Percentiles rank a stretch among this genome's conserved stretches.
Evolutionary conservation across 37 sponge, comb jelly and placozoan species (phyloP).

Genomic region (Oscarella lobularis): DNA sequence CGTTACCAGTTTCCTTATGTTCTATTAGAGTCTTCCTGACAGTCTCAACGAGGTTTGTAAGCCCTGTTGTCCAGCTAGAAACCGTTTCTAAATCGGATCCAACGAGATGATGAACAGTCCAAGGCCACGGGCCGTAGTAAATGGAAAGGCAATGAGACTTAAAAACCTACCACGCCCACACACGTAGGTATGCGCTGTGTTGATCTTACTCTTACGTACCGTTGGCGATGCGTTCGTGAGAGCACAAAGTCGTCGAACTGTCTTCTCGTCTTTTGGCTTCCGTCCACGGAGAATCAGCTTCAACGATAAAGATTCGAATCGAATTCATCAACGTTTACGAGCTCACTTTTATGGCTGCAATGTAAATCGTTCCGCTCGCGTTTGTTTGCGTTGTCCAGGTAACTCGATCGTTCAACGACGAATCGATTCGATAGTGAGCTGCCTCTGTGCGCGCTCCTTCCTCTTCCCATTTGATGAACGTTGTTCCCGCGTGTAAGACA

Average conservation of each 20-base stretch:
- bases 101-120: conserved; percentile 22
- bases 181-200: not conserved
- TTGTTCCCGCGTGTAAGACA: not conserved
- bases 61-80: too few relatives aligned
- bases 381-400: conserved; percentile 1
- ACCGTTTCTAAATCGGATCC: too few relatives aligned
- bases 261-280: conserved; percentile 19
- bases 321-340: too few relatives aligned
- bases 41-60: too few relatives aligned
- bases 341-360: conserved; percentile 4
- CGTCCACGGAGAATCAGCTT: conserved; percentile 25
- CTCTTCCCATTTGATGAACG: not conserved
- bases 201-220: not conserved
- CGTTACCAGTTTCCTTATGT: too few relatives aligned
- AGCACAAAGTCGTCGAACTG: conserved; percentile 9
- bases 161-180: conserved; percentile 1
- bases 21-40: too few relatives aligned
- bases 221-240: too few relatives aligned
- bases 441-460: not conserved
- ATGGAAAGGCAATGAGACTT: conserved; percentile 19
- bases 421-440: not conserved
- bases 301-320: too few relatives aligned
- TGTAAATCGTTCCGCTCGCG: not conserved
- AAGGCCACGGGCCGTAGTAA: conserved; percentile 35
- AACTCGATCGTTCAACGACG: too few relatives aligned